phyloP scores from a whole-genome alignment of 2,113 vertebrate species.

The Cyprinus carpio region DNA sequence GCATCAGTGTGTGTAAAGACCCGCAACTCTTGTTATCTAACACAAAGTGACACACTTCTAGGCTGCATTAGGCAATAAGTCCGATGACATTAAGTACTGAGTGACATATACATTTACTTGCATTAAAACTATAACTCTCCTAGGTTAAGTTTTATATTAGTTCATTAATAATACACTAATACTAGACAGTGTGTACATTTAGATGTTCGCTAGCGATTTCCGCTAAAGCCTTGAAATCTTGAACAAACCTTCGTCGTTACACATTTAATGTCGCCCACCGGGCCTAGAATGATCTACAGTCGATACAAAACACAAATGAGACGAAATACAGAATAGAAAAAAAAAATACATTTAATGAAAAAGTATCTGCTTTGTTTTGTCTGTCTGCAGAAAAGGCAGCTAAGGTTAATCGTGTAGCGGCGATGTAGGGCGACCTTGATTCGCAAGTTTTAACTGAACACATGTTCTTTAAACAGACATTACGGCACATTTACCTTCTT shows the following conservation, averaged over 20 bases:
- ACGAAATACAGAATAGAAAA: not conserved
- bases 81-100: not conserved
- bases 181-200: not conserved
- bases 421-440: conserved; percentile 65
- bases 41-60: conserved; percentile 20
- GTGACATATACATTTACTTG: not conserved
- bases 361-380: not conserved
- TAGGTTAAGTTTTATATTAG: not conserved
- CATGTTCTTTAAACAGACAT: not conserved
- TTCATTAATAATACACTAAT: not conserved
- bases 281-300: not conserved
- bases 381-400: not conserved
- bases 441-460: conserved; percentile 27
- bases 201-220: conserved; percentile 9
- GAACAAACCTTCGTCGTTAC: not conserved
- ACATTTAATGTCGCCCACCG: not conserved
- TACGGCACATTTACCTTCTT: conserved; percentile 60
- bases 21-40: conserved; percentile 29
- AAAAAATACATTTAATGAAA: not conserved
- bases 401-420: not conserved
- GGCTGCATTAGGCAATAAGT: conserved; percentile 29
- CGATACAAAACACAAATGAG: not conserved
- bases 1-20: not conserved
- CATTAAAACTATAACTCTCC: not conserved
- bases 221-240: not conserved